Conservation (phyloP, 2,113 vertebrate genomes). For the Hirundichthys speculiger region DNA sequence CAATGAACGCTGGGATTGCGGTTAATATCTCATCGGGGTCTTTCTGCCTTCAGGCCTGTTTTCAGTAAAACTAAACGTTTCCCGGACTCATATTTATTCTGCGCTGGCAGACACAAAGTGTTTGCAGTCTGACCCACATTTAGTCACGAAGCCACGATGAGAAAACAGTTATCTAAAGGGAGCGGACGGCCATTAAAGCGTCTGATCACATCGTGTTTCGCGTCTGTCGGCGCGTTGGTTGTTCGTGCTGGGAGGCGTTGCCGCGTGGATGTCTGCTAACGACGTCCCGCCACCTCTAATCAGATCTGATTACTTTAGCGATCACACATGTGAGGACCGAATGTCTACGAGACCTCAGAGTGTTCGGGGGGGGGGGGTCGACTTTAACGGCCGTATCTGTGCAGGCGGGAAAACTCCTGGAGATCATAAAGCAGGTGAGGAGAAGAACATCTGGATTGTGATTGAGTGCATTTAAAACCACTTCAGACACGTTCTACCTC, state of each 20-base stretch:
- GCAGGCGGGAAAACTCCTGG: neutral
- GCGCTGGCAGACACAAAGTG: too few species aligned
- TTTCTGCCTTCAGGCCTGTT: too few species aligned
- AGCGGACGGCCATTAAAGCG: neutral
- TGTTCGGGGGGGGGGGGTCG: too few species aligned
- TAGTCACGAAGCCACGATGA: neutral
- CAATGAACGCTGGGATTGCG: too few species aligned
- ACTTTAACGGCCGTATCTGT: neutral
- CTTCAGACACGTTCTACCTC: too few species aligned
- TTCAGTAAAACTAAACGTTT: too few species aligned
- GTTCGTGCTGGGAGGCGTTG: neutral
- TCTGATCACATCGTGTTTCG: neutral
- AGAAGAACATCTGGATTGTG: too few species aligned
- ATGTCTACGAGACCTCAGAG: neutral
- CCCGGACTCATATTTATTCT: too few species aligned
- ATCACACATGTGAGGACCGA: neutral
- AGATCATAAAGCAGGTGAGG: neutral
- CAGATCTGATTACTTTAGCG: neutral
- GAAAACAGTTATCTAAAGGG: neutral
- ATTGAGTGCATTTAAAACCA: too few species aligned
- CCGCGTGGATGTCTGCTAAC: too few species aligned
- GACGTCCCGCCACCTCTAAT: neutral
- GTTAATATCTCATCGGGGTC: too few species aligned
- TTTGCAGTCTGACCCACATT: neutral
- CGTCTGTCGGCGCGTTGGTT: neutral